Evolutionary conservation across 2,113 vertebrate genomes (phyloP), one percentile per base, ranked within the genome.

Genomic region (Microtus ochrogaster): DNA sequence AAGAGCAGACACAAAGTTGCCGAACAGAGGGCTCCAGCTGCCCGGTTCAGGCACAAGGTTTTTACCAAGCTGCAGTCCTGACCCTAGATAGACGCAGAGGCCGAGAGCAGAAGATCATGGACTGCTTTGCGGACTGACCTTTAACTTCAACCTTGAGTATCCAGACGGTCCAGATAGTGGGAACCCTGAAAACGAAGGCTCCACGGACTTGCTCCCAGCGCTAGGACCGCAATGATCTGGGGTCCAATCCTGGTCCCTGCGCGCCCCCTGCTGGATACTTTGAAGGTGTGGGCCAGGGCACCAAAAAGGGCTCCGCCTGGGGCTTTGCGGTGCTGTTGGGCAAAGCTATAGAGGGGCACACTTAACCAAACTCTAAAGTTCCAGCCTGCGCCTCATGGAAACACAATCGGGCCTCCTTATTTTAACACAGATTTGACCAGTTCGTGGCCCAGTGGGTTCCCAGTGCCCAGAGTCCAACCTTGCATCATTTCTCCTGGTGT

Each of bases 221-320:
- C 28, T 84, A 49, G 0, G 47, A 36, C 13, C 3, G 5, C 28
- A 4, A 13, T 1, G 5, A 55, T n/a, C n/a, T 82, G 3, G 2
- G 39, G n/a, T 28, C 28, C 22, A 84, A 83, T 63, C 5, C 78
- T 83, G 83, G 90, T 86, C 77, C 95, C 77, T 55, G 92, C 79
- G 84, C 97, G 85, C 97, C 96, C 92, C 85, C 97, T 97, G 81
- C 96, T 94, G 97, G 96, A 85, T 55, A 33, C 58, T 19, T 14
- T 17, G 12, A 8, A 21, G 44, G 30, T 3, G 14, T 4, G 8
- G 14, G 11, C 10, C 52, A 13, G 11, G 22, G 36, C 14, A 83
- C n/a, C 14, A 4, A n/a, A 16, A 30, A 28, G 0, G 7, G 39
- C 3, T 26, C 52, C 2, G 30, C 33, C 36, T 5, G 0, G 0